Evolutionary conservation across 2,888 invertebrate genomes (phyloP).

Genomic region (Oxystoma pomonae): DNA sequence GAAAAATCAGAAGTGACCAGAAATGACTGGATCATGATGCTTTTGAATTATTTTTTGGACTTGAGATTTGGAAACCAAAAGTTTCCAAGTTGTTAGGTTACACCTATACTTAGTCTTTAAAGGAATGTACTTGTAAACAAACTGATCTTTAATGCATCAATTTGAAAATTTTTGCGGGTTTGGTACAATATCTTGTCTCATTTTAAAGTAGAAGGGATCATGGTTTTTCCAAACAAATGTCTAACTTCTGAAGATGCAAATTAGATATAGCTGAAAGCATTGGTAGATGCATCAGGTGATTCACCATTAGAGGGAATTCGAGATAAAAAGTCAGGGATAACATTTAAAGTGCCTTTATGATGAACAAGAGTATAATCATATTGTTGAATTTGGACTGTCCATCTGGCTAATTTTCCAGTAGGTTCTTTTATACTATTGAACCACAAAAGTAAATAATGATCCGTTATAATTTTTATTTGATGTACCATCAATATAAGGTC

Average conservation of each 20-base stretch:
- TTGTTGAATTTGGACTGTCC: constrained; percentile 19
- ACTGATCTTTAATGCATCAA: not conserved
- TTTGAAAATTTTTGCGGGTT: not conserved
- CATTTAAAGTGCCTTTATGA: constrained; percentile 10
- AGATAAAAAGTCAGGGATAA: not conserved
- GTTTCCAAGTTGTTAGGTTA: constrained; percentile 25
- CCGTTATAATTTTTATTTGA: not conserved
- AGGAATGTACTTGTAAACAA: not conserved
- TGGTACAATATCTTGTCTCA: not conserved
- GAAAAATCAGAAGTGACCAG: constrained; percentile 24
- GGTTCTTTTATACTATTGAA: constrained; percentile 26
- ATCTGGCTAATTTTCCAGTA: constrained; percentile 26
- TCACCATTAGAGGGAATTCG: not conserved
- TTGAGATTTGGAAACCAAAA: constrained; percentile 23
- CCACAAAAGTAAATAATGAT: constrained; percentile 24
- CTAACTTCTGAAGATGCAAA: not conserved
- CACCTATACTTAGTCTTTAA: not conserved
- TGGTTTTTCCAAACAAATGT: not conserved
- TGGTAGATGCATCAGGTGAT: not conserved
- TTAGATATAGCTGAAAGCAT: not conserved
- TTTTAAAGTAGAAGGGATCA: not conserved
- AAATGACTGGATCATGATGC: constrained; percentile 20
- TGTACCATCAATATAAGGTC: too few species aligned
- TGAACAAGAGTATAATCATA: constrained; percentile 13
- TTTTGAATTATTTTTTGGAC: constrained; percentile 13